Evolutionary conservation across 2,797 vertebrate genomes (phyloP), one percentile per base, ranked within the genome.

Genomic region (Gila robusta): DNA sequence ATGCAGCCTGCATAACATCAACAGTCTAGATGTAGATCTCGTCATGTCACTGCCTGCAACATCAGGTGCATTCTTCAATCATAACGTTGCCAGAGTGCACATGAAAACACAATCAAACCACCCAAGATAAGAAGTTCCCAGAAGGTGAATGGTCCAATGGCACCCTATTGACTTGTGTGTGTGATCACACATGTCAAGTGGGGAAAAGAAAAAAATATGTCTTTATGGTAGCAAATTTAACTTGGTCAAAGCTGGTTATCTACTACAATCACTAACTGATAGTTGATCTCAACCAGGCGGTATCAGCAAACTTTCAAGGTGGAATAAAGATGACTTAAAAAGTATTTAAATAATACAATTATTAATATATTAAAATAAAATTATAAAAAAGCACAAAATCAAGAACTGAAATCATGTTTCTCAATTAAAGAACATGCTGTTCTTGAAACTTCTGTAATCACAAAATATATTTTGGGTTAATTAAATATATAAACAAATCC

Each of bases 41-140:
- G 6, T 89, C 89, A 82, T 88, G 89, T 86, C 73, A 79, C 78
- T 88, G 85, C 89, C 73, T 89, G 87, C 41, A 62, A 89, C 70
- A 71, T 47, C 69, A 84, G 72, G 56, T 80, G 71, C 84, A 89
- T 88, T 89, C 84, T 82, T 84, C 39, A 70, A 62, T 47, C 69
- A 52, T 69, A 88, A 78, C 66, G 69, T 70, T 86, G 44, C 66
- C 52, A 70, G 73, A 78, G 56, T 41, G 21, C 66, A 83, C n/a
- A 82, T 59, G 59, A 77, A 85, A 67, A 81, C 56, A 70, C 17
- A 84, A 74, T 23, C 82, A 67, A 66, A 79, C 76, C 81, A 73
- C 86, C 54, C 82, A 84, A 41, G 74, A 72, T 70, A 85, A 71
- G 47, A 84, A 69, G 14, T n/a, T 64, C 26, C 59, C 82, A 80